Evolutionary conservation across 2,113 vertebrate species (phyloP), one percentile per base, ranked within the genome.

Genomic region (Forbesichthys agassizii): DNA sequence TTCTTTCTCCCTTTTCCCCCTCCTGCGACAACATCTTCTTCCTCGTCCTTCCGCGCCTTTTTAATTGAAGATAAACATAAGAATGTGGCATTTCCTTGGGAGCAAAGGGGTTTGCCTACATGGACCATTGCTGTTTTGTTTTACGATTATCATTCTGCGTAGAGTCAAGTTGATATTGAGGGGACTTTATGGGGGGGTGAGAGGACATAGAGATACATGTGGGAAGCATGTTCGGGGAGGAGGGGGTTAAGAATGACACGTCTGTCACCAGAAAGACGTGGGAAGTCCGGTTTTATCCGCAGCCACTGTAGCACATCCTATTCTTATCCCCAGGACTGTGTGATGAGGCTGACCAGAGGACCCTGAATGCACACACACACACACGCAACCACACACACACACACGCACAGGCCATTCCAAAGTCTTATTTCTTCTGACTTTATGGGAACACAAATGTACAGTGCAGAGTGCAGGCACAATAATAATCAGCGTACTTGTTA

Each of bases 371-470:
- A 79, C 88, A 90, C 85, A 81, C 72, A 69, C 77, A 20, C 20
- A 20, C 20, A 20, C 1, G 20, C 65, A 55, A 71, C 71, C 64
- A 66, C 73, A 65, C 36, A 59, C 55, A 49, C 51, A 61, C 58
- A 61, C 12, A 61, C 33, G 74, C 79, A 68, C 75, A 84, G 86
- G 84, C 85, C 86, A 74, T 92, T 93, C 90, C 89, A 90, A 92
- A 89, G 84, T 91, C 83, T 88, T 88, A 90, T 91, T 90, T 90
- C 83, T 89, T 88, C 83, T 84, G 71, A 79, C 86, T 91, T 91
- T 90, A 91, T 92, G 92, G 91, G 91, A 94, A 93, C 84, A 82
- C 87, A 93, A 92, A 93, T 93, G 90, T 92, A 93, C 16, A 16
- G 16, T 16, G 16, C 88, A 73, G 82, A 88, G 82, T 79, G 77